A percentile compares a stretch with the other conserved stretches of the same genome.
Evolutionary conservation across 2,888 invertebrate species (phyloP).

Genomic region (Leptarthrus brevirostris): DNA sequence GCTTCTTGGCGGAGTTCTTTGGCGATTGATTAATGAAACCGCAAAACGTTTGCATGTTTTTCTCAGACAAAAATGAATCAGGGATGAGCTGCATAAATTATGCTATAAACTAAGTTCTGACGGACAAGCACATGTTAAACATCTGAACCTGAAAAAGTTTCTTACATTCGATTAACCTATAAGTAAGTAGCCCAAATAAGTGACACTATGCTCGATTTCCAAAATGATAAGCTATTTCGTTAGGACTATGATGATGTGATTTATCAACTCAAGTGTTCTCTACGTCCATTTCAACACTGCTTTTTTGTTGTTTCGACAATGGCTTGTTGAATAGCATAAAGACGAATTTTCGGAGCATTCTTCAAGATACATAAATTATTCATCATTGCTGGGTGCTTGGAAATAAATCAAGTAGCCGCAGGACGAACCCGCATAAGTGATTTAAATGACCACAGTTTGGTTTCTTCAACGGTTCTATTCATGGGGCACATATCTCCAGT

Average conservation of each 20-base stretch:
- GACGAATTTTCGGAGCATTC: constrained; percentile 11
- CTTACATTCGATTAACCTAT: no score
- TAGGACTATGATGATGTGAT: constrained; percentile 27
- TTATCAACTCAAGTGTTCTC: constrained; percentile 22
- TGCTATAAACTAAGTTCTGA: no score
- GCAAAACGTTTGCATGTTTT: no score
- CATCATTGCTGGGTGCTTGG: constrained; percentile 54
- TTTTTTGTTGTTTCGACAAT: constrained; percentile 30
- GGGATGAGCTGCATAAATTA: no score
- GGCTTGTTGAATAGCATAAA: constrained; percentile 20
- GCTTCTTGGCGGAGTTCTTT: no score
- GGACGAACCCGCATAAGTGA: constrained; percentile 38
- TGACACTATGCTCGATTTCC: no score
- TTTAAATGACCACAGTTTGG: constrained; percentile 37
- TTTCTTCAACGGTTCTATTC: constrained; percentile 35
- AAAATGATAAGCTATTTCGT: no score
- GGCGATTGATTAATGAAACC: no score
- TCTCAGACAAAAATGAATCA: no score
- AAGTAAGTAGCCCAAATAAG: no score
- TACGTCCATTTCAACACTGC: neutral
- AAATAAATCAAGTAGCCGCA: constrained; percentile 63
- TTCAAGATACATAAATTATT: constrained; percentile 61
- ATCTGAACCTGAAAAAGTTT: no score
- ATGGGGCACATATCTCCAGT: constrained; percentile 5
- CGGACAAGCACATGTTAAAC: no score